Evolutionary conservation across 2,113 vertebrate species (phyloP).

Genomic region (Meleagris gallopavo): DNA sequence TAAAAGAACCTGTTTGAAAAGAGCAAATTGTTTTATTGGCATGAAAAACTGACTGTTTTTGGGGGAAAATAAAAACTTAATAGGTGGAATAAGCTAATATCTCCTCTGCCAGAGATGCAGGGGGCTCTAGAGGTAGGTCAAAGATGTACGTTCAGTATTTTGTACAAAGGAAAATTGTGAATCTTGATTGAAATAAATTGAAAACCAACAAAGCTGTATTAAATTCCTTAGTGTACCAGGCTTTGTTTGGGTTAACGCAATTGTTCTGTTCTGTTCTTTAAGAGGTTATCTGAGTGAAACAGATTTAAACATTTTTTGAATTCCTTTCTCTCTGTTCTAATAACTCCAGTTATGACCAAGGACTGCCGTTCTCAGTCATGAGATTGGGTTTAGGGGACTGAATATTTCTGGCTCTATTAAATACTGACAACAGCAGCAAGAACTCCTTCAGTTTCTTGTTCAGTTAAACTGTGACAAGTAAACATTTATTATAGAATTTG

Average conservation of each 20-base stretch:
- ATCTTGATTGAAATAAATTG: neutral
- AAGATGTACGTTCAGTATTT: neutral
- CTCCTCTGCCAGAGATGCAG: neutral
- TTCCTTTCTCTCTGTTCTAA: neutral
- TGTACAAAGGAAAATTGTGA: neutral
- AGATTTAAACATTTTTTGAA: neutral
- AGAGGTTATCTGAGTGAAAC: neutral
- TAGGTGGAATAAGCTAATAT: neutral
- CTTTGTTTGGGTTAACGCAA: neutral
- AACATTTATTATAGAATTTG: neutral
- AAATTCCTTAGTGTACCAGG: neutral
- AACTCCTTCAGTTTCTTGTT: slow-evolving; percentile 14
- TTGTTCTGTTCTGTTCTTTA: neutral
- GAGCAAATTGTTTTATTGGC: neutral
- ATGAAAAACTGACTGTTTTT: neutral
- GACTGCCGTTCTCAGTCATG: neutral
- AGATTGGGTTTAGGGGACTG: slow-evolving; percentile 10
- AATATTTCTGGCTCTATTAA: neutral
- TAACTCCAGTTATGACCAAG: neutral
- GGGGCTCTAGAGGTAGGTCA: neutral
- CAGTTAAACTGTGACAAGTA: neutral
- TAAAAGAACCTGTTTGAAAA: neutral
- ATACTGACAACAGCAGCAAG: neutral
- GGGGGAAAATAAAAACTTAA: neutral
- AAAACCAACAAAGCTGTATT: neutral